A percentile compares a stretch with the other conserved stretches of the same genome.
These are phyloP conservation scores for Sesia apiformis DNA, from an alignment of 2,888 invertebrate genomes.

Conservation along the genomic window DNA sequence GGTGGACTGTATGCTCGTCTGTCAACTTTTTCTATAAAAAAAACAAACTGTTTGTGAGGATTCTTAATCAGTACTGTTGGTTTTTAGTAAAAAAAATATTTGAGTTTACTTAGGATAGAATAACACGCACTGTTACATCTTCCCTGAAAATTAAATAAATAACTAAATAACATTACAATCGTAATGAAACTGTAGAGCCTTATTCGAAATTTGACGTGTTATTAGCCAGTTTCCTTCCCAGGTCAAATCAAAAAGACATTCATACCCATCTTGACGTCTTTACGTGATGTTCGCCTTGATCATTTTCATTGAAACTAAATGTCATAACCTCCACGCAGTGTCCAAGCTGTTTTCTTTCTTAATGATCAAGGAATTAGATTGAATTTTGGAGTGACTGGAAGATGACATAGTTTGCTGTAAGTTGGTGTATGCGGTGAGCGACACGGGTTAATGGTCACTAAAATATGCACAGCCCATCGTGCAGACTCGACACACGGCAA, in stretches of 20 bases:
- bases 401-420: not conserved
- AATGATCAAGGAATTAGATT: not conserved
- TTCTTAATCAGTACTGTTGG: too few species aligned
- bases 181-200: too few species aligned
- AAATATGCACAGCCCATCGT: slow-evolving; percentile 22
- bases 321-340: too few species aligned
- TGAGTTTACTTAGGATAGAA: too few species aligned
- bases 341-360: not conserved
- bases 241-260: not conserved
- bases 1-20: too few species aligned
- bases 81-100: too few species aligned
- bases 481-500: not conserved
- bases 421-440: slow-evolving; percentile 1
- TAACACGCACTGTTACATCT: too few species aligned
- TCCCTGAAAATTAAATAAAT: too few species aligned
- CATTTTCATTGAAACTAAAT: not conserved
- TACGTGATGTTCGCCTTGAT: not conserved
- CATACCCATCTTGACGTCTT: not conserved
- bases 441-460: slow-evolving; percentile 18
- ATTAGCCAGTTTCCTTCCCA: not conserved
- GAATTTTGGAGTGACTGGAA: not conserved
- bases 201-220: too few species aligned
- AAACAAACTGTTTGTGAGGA: too few species aligned
- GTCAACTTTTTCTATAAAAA: too few species aligned
- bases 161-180: too few species aligned